Evolutionary conservation across 2,113 vertebrate genomes (phyloP), one percentile per base, ranked within the genome.

Genomic region (Fulica atra): DNA sequence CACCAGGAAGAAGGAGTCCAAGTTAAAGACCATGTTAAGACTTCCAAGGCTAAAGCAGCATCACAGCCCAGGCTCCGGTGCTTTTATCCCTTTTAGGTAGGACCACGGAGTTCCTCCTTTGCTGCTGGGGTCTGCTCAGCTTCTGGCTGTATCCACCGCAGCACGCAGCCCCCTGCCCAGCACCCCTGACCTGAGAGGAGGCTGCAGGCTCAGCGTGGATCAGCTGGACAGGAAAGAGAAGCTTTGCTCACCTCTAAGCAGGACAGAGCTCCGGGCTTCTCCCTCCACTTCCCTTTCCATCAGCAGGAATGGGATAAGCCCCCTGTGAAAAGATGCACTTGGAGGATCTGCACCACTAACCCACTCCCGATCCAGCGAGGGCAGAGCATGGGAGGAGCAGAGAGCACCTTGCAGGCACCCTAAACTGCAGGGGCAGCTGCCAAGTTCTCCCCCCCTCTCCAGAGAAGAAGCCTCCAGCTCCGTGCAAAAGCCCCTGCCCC

Each of bases 181-280:
- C 61, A 42, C 2, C 61, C 80, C 69, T 13, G 40, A 4, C 10
- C 33, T 2, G 5, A 7, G 70, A 6, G 28, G 38, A 20, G 44
- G n/a, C 64, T 28, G 38, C 51, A 29, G 77, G 44, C 26, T 33
- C 12, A 57, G 65, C 8, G 2, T 0, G 2, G 5, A 0, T 33
- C 84, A 24, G 7, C 36, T 3, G 11, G 36, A 1, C 16, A 12
- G 40, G 26, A 81, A 13, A 24, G 21, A 38, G 48, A 77, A 60
- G 16, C 44, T 60, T 46, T 42, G 33, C 50, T 48, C 46, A 3
- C 5, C 53, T 28, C 46, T 1, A 7, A 65, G 33, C 48, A 14
- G 50, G 63, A 12, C 42, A 57, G 50, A 54, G 6, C 71, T 44
- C 35, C 0, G 9, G 50, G 61, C 13, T 91, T 57, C 66, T 24